Evolutionary conservation across 2,113 vertebrate genomes (phyloP).

Genomic region (Coregonus clupeaformis): DNA sequence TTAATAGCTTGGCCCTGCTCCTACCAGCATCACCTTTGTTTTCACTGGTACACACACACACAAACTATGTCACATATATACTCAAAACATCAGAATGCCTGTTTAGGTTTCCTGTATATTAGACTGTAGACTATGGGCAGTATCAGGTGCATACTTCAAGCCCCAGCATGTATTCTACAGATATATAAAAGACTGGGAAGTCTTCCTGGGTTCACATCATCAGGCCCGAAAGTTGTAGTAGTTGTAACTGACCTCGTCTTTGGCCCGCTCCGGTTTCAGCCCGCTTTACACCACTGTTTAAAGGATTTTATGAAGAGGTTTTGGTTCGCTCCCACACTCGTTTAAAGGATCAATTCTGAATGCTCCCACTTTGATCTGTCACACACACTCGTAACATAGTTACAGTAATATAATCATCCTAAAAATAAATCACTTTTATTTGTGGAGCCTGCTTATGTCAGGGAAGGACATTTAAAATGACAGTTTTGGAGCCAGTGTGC

Average conservation of each 20-base stretch:
- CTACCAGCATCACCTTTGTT: constrained; percentile 36
- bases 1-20: constrained; percentile 45
- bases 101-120: too few relatives aligned
- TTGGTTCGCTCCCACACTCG: too few relatives aligned
- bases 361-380: too few relatives aligned
- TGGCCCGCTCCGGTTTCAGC: neutral
- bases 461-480: constrained; percentile 43
- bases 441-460: constrained; percentile 1
- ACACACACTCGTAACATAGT: constrained; percentile 27
- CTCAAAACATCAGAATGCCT: too few relatives aligned
- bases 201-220: constrained; percentile 14
- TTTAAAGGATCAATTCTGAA: too few relatives aligned
- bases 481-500: neutral
- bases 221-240: too few relatives aligned
- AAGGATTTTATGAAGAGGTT: neutral
- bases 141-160: too few relatives aligned
- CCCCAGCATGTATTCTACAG: too few relatives aligned
- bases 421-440: constrained; percentile 53
- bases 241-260: neutral
- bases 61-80: neutral
- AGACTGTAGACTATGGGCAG: too few relatives aligned
- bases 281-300: neutral
- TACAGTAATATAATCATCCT: constrained; percentile 28
- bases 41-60: constrained; percentile 27
- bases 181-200: neutral